Percentiles rank a stretch among this genome's conserved stretches.
These are phyloP conservation scores for Penaeus monodon DNA, from an alignment of 2,888 invertebrate species.

Conservation along the genomic window DNA sequence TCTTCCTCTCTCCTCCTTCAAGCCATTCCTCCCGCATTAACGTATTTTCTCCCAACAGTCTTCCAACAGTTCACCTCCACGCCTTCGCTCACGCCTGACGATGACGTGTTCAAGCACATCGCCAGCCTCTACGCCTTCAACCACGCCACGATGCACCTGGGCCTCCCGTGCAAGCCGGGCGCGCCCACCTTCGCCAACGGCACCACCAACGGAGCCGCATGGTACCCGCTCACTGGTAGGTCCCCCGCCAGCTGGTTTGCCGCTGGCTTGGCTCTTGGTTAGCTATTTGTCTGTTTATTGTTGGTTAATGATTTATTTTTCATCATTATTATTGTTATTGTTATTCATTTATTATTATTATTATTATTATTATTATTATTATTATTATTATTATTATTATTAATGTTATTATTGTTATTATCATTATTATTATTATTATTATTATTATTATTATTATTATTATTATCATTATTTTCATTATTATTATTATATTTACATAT, in stretches of 20 bases:
- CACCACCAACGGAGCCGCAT: conserved; percentile 93
- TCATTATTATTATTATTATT: too few relatives aligned
- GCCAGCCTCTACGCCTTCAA: conserved; percentile 87
- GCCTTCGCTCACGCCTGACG: conserved; percentile 89
- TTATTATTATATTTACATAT: too few relatives aligned
- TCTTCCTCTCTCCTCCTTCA: neutral
- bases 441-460: too few relatives aligned
- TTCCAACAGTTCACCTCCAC: conserved; percentile 65
- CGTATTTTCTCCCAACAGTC: conserved; percentile 36
- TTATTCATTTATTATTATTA: too few relatives aligned
- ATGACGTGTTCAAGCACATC: conserved; percentile 90
- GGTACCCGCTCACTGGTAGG: conserved; percentile 87
- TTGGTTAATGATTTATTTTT: too few relatives aligned
- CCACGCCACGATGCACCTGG: conserved; percentile 89
- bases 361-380: too few relatives aligned
- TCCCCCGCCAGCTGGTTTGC: conserved; percentile 28
- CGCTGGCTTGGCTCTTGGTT: neutral
- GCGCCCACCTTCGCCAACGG: conserved; percentile 86
- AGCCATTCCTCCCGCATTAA: too few relatives aligned
- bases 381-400: too few relatives aligned
- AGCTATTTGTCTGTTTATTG: too few relatives aligned
- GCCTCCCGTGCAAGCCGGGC: conserved; percentile 84
- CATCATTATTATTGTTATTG: too few relatives aligned
- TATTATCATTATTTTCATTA: too few relatives aligned
- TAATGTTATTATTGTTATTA: too few relatives aligned